A percentile compares a stretch with the other conserved stretches of the same genome.
phyloP scores from a whole-genome alignment of 2,113 vertebrate species.

The Gasterosteus aculeatus region DNA sequence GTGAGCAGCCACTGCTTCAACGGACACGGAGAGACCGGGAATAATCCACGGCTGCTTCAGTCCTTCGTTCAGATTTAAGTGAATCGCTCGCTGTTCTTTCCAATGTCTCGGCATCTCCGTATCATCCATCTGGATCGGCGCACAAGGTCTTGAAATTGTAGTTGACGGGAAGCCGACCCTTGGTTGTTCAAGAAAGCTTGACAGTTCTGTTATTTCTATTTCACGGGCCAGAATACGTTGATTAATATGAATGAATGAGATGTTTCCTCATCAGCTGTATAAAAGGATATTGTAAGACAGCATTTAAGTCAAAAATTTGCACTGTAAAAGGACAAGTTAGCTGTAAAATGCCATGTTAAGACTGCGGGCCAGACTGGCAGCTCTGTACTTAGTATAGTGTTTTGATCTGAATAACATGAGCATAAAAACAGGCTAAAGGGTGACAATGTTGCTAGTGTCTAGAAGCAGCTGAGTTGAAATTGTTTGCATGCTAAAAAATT shows the following conservation, averaged over 20 bases:
- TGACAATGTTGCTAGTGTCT: background rate
- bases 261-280: background rate
- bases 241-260: background rate
- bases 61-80: background rate
- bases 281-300: background rate
- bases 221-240: background rate
- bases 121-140: background rate
- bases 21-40: constrained; percentile 3
- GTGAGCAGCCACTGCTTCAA: background rate
- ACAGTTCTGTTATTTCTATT: background rate
- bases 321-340: background rate
- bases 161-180: background rate
- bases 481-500: background rate
- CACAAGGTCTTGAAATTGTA: background rate
- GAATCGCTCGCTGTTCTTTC: background rate
- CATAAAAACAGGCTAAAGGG: background rate
- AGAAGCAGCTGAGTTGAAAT: background rate
- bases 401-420: background rate
- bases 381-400: background rate
- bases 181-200: background rate
- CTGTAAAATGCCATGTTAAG: background rate
- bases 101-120: background rate
- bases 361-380: background rate
- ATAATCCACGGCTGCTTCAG: background rate
- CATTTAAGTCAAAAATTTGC: background rate